Evolutionary conservation across 2,888 invertebrate genomes (phyloP), one percentile per base, ranked within the genome.

Genomic region (Amiota communis): DNA sequence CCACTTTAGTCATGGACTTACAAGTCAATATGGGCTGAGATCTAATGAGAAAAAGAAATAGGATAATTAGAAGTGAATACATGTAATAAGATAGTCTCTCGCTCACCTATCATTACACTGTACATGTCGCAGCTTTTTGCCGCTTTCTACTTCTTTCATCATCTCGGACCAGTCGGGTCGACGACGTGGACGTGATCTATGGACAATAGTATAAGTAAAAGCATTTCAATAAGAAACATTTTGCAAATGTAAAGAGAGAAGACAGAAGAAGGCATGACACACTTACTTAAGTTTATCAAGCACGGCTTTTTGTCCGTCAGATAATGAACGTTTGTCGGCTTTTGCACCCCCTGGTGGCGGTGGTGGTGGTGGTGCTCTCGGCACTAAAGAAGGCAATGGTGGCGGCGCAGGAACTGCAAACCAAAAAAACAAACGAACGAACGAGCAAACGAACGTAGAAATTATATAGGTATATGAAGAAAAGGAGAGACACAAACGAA

Each of bases 141-240:
- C 95, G 78, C 92, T 91, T 87, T 96, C 96, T n/a, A 97, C 95
- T 89, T 97, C 97, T 88, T 96, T 96, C 94, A 97, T 95, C 94
- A 97, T 94, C 82, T 94, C 93, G 15, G 93, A 95, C 96, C 96
- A 97, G 87, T 97, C 97, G 0, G 97, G 97, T 79, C 96, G 92
- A 86, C 92, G 93, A 79, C 96, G 92, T 0, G 96, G 96, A 80
- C 96, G 91, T 80, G 94, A 91, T 86, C 91, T 92, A 75, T 65
- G 46, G 36, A 36, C 36, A 36, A 36, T 72, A 71, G 67, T 63
- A 76, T 71, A 78, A 73, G 61, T 51, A 48, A n/a, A 64, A 12
- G 20, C 46, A 47, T 23, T 23, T 23, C 23, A 53, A 17, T 12
- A 46, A 46, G 51, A 8, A 68, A 48, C 64, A 67, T 57, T n/a